Evolutionary conservation across 2,113 vertebrate species (phyloP), one percentile per base, ranked within the genome.

Genomic region (Dermatemys mawii): DNA sequence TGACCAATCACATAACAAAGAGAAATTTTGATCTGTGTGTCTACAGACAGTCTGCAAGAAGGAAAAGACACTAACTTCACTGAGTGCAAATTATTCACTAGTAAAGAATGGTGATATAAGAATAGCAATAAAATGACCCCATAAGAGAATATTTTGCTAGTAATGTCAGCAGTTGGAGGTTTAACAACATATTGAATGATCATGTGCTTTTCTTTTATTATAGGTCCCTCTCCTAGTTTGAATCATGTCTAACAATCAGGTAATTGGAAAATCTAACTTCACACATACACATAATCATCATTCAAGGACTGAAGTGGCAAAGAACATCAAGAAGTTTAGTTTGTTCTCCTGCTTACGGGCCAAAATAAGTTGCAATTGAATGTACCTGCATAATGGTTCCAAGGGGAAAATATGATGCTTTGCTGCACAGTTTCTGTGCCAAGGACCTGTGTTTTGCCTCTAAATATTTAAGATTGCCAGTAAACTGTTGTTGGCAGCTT

Each of bases 191-290:
- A 78, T 84, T 32, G 44, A 95, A 84, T 97, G 38, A 97, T 96
- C 22, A n/a, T 93, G 88, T 85, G 41, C 44, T 76, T 95, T 97
- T 78, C 92, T 95, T 97, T 83, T 96, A n/a, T 96, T 94, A 38
- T 91, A 98, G 98, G 98, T 98, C 89, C 98, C 98, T 93, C 94
- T 98, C 92, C 98, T 98, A 0, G 97, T 98, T 91, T 98, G 97
- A 98, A 53, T 81, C 80, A 8, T n/a, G 12, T 17, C n/a, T 55
- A 89, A 91, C 92, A 86, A 94, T 78, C 86, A 90, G 93, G 55
- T 93, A 38, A 60, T 49, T 94, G 96, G 94, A 95, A 97, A 94
- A 88, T 79, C 85, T 78, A 96, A 70, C 70, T 86, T 90, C 0
- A 0, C 54, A 78, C 87, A 78, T 29, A 51, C 84, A 78, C 82